A percentile compares a stretch with the other conserved stretches of the same genome.
Conservation (phyloP, 30 jellyfish, hydroid and myxozoan species). For the Aurelia sp. region DNA sequence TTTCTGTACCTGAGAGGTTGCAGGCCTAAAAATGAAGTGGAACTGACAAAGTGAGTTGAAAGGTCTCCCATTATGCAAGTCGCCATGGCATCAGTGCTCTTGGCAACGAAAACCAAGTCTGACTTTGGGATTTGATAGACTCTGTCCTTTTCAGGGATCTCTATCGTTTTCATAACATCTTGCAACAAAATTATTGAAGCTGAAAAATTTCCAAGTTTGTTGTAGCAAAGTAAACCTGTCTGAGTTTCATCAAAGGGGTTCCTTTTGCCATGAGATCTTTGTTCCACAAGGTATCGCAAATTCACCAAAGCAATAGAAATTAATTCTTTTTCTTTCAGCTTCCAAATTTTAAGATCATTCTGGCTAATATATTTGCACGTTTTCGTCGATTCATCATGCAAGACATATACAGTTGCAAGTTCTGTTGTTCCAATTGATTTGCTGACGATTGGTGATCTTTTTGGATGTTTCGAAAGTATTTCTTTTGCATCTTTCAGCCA, state of each 20-base stretch:
- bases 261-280: background rate
- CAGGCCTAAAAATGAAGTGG: slow-evolving; percentile 14
- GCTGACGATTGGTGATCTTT: slow-evolving; percentile 33
- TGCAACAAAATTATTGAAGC: slow-evolving; percentile 48
- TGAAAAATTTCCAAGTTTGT: slow-evolving; percentile 65
- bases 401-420: slow-evolving; percentile 39
- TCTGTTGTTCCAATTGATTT: slow-evolving; percentile 48
- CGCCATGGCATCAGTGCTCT: slow-evolving; percentile 67
- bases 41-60: slow-evolving; percentile 30
- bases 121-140: slow-evolving; percentile 44
- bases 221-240: slow-evolving; percentile 33
- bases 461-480: slow-evolving; percentile 37
- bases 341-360: slow-evolving; percentile 52
- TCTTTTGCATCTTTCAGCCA: slow-evolving; percentile 46
- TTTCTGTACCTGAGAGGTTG: slow-evolving; percentile 47
- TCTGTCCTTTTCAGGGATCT: slow-evolving; percentile 3
- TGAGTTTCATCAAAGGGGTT: slow-evolving; percentile 47
- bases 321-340: slow-evolving; percentile 43
- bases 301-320: slow-evolving; percentile 27
- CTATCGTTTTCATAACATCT: background rate
- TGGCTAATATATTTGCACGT: slow-evolving; percentile 34
- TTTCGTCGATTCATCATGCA: slow-evolving; percentile 7
- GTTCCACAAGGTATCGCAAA: background rate
- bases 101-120: slow-evolving; percentile 48
- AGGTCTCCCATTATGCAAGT: slow-evolving; percentile 69